These are phyloP conservation scores for Drosophila baimaii DNA, from an alignment of 1,140 invertebrate species.

Conservation along the genomic window DNA sequence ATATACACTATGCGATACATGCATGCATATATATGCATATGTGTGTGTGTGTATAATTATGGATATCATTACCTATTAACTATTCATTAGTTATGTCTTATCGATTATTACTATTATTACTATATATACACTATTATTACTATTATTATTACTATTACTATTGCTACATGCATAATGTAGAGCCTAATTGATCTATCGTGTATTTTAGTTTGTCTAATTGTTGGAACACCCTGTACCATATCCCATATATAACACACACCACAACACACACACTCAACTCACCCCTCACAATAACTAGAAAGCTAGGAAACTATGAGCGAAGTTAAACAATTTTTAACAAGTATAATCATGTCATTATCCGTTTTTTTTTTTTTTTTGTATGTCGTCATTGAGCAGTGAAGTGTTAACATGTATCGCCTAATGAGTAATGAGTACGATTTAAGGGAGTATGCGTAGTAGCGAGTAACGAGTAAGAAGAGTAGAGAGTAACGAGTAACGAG, in stretches of 20 bases:
- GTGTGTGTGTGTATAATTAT: conserved; percentile 17
- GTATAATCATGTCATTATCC: conserved; percentile 23
- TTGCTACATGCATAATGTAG: conserved; percentile 73
- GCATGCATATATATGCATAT: background rate
- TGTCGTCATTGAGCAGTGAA: conserved; percentile 16
- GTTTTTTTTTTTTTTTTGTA: background rate
- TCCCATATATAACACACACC: conserved; percentile 26
- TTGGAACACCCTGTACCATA: conserved; percentile 51
- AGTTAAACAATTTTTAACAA: conserved; percentile 27
- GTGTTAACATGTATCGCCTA: conserved; percentile 11
- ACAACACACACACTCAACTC: conserved; percentile 1
- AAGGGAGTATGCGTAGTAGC: too few relatives aligned
- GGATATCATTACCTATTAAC: conserved; percentile 50
- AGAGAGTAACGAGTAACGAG: conserved; percentile 7
- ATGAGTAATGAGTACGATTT: conserved; percentile 1
- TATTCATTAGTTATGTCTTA: conserved; percentile 53
- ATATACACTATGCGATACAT: background rate
- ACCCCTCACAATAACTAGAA: conserved; percentile 20
- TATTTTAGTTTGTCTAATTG: conserved; percentile 51
- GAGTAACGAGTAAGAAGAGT: conserved; percentile 16
- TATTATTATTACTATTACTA: conserved; percentile 45
- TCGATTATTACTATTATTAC: conserved; percentile 55
- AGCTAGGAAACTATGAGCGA: conserved; percentile 22
- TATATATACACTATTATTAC: conserved; percentile 42
- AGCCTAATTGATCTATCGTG: conserved; percentile 56